A percentile compares a stretch with the other conserved stretches of the same genome.
Conservation (phyloP, 2,888 invertebrate genomes). For the Drosophila kuntzei region DNA sequence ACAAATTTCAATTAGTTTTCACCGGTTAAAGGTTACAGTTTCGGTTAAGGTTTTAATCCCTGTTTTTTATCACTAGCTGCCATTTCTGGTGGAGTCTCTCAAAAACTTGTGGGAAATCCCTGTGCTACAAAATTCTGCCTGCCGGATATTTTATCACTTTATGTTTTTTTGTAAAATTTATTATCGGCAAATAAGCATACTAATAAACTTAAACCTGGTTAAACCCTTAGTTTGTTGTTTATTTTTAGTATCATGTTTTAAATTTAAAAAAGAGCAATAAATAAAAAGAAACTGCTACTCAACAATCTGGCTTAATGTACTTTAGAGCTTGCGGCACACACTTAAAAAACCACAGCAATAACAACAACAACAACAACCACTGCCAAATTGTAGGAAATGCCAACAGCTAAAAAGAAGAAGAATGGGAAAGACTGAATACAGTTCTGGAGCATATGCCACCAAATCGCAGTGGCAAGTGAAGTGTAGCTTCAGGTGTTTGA, state of each 20-base stretch:
- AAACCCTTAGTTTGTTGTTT: neutral
- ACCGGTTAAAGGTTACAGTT: no score
- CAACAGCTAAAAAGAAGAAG: constrained; percentile 5
- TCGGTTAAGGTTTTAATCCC: no score
- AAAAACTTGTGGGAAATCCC: no score
- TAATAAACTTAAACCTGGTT: neutral
- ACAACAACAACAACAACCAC: constrained; percentile 4
- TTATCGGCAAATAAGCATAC: no score
- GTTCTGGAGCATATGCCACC: constrained; percentile 20
- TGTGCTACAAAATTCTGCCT: no score
- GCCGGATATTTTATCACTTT: no score
- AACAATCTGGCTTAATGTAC: constrained; percentile 72
- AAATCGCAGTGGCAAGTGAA: constrained; percentile 35
- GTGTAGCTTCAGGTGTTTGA: constrained; percentile 70
- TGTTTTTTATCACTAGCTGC: no score
- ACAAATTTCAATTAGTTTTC: no score
- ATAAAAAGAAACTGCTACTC: constrained; percentile 34
- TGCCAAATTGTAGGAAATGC: constrained; percentile 17
- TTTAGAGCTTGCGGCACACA: constrained; percentile 65
- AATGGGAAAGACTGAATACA: constrained; percentile 17
- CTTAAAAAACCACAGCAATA: constrained; percentile 41
- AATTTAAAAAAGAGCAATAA: neutral
- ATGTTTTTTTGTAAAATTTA: no score
- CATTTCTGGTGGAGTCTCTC: no score
- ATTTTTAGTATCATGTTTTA: neutral